Evolutionary conservation across 1,140 invertebrate species (phyloP), one percentile per base, ranked within the genome.

Genomic region (Teleopsis dalmanni): DNA sequence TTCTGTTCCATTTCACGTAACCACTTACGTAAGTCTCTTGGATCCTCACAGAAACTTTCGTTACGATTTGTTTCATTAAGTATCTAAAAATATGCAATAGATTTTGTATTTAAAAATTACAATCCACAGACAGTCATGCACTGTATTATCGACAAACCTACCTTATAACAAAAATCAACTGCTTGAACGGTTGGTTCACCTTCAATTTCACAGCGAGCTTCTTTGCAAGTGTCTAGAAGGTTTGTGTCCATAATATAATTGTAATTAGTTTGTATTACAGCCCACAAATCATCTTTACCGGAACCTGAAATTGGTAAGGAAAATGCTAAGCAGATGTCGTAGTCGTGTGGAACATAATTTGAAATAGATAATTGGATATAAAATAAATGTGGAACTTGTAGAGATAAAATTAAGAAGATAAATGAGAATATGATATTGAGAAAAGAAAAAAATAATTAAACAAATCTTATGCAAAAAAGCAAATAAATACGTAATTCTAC

Each of bases 181-280:
- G 22, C 10, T 42, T 3, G 8, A 13, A 41, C 18, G 16, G 19
- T 41, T 10, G 38, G 54, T 47, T 52, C 31, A 65, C 62, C 60
- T 63, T 58, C 9, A 54, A 45, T 33, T 51, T 54, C 44, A 40
- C 48, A 10, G 59, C 57, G 33, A 47, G 68, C 63, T 56, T 71
- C 85, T 72, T 81, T 83, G 75, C 89, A 94, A 54, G 82, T 84
- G 62, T 92, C 88, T 51, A 93, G 87, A 48, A 94, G 82, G 63
- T 91, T 85, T 67, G 88, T 91, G 71, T 92, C 88, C 90, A 95
- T 93, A 60, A 95, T 87, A 70, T 89, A 95, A 68, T 92, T 84
- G 73, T 95, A 93, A 72, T 87, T 86, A 21, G 87, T 82, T 59
- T 88, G 84, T 58, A 93, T 81, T 35, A 88, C 82, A 53, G 86